Conservation (phyloP, 2,888 invertebrate species). For the Ecdyonurus torrentis region DNA sequence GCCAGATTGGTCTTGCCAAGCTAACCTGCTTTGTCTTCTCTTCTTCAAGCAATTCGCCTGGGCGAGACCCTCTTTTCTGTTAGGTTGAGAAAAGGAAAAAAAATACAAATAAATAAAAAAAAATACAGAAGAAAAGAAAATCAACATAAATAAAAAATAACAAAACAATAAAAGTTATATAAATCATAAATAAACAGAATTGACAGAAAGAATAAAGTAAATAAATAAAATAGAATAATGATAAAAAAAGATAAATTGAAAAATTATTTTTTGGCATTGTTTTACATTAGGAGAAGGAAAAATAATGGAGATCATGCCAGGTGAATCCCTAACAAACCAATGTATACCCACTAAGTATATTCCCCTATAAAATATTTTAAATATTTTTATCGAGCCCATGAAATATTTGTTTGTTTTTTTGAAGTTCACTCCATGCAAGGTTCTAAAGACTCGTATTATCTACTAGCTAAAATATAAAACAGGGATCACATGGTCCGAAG, state of each 20-base stretch:
- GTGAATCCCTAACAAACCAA: not conserved
- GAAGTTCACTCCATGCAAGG: not conserved
- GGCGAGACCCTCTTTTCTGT: conserved; percentile 21
- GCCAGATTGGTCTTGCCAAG: not conserved
- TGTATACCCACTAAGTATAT: not conserved
- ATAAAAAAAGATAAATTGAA: conserved; percentile 7
- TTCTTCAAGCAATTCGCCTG: conserved; percentile 19
- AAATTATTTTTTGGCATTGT: conserved; percentile 9
- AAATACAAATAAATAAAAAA: conserved; percentile 10
- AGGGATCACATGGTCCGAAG: not conserved
- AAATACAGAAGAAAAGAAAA: conserved; percentile 7
- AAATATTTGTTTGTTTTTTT: too few species aligned
- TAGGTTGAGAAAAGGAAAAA: conserved; percentile 10
- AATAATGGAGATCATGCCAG: not conserved
- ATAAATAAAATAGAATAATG: conserved; percentile 8
- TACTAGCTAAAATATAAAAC: not conserved
- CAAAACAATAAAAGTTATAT: conserved; percentile 1
- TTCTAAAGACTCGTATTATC: too few species aligned
- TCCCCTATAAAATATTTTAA: not conserved
- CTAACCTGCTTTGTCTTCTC: conserved; percentile 20
- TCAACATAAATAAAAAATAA: conserved; percentile 6
- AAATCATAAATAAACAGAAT: not conserved
- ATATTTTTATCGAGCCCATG: too few species aligned
- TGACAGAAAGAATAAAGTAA: conserved; percentile 6
- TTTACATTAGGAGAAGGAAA: not conserved